Percentiles rank a stretch among this genome's conserved stretches.
Conservation (phyloP, 2,888 invertebrate species). For the Itoplectis maculator region DNA sequence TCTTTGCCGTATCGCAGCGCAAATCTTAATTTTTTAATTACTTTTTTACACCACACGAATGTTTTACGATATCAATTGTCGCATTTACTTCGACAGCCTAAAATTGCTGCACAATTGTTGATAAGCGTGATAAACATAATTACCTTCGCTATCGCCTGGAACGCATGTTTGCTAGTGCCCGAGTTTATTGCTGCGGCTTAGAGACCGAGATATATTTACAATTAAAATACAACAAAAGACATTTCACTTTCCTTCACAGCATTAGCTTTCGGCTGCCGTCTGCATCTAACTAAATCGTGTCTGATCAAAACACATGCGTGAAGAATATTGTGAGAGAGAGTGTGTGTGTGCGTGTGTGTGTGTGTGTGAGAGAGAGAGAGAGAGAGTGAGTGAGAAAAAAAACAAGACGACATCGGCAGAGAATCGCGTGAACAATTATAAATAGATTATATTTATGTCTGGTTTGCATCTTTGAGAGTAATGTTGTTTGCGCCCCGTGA, state of each 20-base stretch:
- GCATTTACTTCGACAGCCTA: constrained; percentile 34
- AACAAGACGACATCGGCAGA: constrained; percentile 17
- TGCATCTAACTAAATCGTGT: constrained; percentile 75
- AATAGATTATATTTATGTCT: constrained; percentile 80
- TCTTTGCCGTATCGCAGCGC: constrained; percentile 20
- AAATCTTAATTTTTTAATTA: constrained; percentile 27
- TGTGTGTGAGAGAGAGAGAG: no score
- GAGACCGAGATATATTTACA: background rate
- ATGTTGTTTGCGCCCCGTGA: constrained; percentile 78
- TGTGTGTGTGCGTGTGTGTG: no score
- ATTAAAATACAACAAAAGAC: constrained; percentile 31
- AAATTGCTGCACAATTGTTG: constrained; percentile 51
- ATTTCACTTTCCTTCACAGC: constrained; percentile 77
- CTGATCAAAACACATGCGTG: constrained; percentile 76
- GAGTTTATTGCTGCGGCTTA: constrained; percentile 57
- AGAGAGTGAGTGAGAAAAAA: constrained; percentile 7
- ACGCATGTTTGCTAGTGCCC: constrained; percentile 63
- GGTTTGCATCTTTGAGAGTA: constrained; percentile 80
- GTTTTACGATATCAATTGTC: constrained; percentile 13
- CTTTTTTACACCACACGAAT: constrained; percentile 20
- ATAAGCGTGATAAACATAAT: constrained; percentile 41
- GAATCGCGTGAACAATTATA: constrained; percentile 73
- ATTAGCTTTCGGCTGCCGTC: constrained; percentile 72
- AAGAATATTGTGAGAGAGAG: no score
- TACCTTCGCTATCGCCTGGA: constrained; percentile 58